Conservation (phyloP, 2,113 vertebrate genomes). For the Siniperca knerii region DNA sequence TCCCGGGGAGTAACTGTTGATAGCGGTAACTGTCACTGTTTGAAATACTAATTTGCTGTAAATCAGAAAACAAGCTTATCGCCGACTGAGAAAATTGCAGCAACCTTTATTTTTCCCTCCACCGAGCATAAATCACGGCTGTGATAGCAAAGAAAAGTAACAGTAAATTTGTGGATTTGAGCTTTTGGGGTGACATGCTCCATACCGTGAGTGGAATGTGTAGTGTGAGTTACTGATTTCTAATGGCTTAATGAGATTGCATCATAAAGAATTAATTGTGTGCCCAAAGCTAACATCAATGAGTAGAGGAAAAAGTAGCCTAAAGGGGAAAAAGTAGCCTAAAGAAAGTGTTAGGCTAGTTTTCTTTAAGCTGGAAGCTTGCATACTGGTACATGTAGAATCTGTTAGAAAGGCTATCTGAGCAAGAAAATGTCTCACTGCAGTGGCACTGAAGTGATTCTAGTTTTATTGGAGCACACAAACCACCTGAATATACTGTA, state of each 20-base stretch:
- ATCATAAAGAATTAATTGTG: no score
- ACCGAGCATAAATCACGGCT: neutral
- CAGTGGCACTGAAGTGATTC: neutral
- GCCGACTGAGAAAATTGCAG: constrained; percentile 12
- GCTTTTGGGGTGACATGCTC: neutral
- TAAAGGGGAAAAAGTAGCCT: no score
- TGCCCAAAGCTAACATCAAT: no score
- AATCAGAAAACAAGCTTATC: constrained; percentile 43
- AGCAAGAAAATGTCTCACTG: neutral
- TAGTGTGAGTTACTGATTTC: no score
- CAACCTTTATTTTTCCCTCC: constrained; percentile 19
- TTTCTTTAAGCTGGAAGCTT: no score
- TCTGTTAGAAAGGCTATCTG: neutral
- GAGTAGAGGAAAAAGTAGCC: no score
- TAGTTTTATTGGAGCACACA: neutral
- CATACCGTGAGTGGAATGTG: neutral
- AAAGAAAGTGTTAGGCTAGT: no score
- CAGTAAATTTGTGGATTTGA: neutral
- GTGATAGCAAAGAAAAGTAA: neutral
- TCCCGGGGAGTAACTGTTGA: constrained; percentile 11
- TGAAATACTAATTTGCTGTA: constrained; percentile 50
- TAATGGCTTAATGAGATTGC: no score
- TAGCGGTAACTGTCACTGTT: constrained; percentile 19
- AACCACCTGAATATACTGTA: neutral
- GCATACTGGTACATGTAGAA: no score